Evolutionary conservation across 2,888 invertebrate genomes (phyloP).

Genomic region (Blastobasis lacticolella): DNA sequence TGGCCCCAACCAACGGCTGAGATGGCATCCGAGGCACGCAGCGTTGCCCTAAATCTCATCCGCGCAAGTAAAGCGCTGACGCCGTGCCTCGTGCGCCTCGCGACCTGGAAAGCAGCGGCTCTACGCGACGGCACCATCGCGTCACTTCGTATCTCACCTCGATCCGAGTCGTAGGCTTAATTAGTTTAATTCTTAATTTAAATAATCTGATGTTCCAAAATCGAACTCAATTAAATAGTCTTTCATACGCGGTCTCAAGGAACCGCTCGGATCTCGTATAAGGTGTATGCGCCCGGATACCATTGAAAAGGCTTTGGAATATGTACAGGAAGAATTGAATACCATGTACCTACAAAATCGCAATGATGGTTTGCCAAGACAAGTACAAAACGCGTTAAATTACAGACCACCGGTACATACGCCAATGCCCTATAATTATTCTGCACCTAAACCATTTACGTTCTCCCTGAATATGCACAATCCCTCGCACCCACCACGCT

Average conservation of each 20-base stretch:
- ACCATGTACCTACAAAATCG: conserved; percentile 1
- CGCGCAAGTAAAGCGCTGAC: too few species aligned
- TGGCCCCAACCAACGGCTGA: too few species aligned
- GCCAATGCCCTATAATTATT: neutral
- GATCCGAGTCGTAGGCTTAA: too few species aligned
- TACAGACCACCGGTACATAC: neutral
- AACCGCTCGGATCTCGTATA: neutral
- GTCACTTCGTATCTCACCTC: too few species aligned
- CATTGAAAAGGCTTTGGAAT: conserved; percentile 3
- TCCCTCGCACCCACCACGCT: neutral
- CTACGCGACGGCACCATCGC: too few species aligned
- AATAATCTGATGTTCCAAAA: too few species aligned
- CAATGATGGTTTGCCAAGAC: neutral
- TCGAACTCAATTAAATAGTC: neutral
- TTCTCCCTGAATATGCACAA: neutral
- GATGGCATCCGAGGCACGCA: too few species aligned
- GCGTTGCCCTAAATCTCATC: too few species aligned
- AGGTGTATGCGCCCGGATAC: conserved; percentile 4
- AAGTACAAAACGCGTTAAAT: neutral
- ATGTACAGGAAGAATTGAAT: conserved; percentile 2
- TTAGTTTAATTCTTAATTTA: too few species aligned
- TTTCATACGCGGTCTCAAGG: neutral
- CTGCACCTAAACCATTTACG: too few species aligned
- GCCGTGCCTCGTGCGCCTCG: too few species aligned
- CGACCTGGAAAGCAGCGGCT: too few species aligned